phyloP scores from a whole-genome alignment of 2,797 vertebrate species.

The Momotus momota region DNA sequence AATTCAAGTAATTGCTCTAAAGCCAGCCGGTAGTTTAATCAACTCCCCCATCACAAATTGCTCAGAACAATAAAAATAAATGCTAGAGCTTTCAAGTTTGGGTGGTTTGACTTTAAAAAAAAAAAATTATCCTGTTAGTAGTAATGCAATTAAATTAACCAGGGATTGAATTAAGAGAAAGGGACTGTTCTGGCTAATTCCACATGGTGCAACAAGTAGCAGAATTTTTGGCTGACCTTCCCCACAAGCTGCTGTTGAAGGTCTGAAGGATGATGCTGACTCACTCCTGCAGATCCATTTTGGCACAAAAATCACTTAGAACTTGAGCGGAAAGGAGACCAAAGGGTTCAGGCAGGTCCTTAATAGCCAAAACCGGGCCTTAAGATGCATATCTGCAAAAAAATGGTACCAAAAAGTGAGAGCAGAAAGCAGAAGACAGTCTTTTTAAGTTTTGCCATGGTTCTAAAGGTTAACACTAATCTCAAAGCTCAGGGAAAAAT shows the following conservation, averaged over 20 bases:
- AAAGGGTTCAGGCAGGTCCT: neutral
- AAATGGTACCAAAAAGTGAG: neutral
- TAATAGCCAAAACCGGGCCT: neutral
- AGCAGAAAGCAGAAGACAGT: neutral
- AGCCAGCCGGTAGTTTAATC: neutral
- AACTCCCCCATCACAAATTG: neutral
- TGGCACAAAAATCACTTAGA: neutral
- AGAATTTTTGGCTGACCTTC: conserved; percentile 16
- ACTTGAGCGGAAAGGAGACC: neutral
- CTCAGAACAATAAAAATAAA: conserved; percentile 18
- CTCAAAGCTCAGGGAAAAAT: neutral
- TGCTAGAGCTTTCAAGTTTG: neutral
- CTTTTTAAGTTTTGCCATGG: neutral
- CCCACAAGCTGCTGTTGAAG: neutral
- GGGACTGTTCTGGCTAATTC: neutral
- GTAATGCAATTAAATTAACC: neutral
- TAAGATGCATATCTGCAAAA: neutral
- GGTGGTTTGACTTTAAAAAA: neutral
- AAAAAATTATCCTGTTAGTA: neutral
- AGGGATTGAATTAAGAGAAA: neutral
- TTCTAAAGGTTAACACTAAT: neutral
- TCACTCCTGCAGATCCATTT: conserved; percentile 19
- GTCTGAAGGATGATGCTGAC: conserved; percentile 38
- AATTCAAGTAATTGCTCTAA: neutral
- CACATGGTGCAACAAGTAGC: neutral